These are phyloP conservation scores for Halisarca cf. caerulea DNA, from an alignment of 37 sponge, comb jelly and placozoan species.

Conservation along the genomic window DNA sequence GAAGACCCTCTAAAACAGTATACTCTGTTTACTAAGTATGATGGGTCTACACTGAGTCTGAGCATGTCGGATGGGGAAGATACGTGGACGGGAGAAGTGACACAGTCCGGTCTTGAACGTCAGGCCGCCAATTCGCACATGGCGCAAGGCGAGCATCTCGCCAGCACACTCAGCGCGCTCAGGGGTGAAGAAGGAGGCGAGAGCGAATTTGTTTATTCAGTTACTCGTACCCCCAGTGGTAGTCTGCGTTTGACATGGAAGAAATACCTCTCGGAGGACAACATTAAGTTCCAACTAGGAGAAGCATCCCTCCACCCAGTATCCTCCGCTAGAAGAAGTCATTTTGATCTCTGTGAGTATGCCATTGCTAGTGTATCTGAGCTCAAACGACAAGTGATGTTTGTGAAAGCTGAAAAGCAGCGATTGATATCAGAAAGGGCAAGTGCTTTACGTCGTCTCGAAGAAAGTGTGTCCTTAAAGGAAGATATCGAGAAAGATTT, in stretches of 20 bases:
- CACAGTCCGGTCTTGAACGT: neutral
- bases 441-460: conserved; percentile 28
- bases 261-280: conserved; percentile 47
- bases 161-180: conserved; percentile 45
- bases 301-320: conserved; percentile 19
- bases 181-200: conserved; percentile 5
- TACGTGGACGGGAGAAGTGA: conserved; percentile 41
- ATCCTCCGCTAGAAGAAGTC: neutral
- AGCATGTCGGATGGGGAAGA: conserved; percentile 29
- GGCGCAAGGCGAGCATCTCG: neutral
- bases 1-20: conserved; percentile 23
- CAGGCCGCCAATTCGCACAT: conserved; percentile 34
- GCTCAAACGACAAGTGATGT: conserved; percentile 24
- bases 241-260: conserved; percentile 61
- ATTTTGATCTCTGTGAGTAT: conserved; percentile 35
- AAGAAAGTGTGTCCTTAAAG: conserved; percentile 34
- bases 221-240: neutral
- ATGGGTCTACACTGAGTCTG: conserved; percentile 18
- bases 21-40: conserved; percentile 1
- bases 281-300: conserved; percentile 64
- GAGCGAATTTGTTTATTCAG: conserved; percentile 32
- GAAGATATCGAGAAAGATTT: conserved; percentile 59
- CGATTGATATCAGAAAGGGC: conserved; percentile 43
- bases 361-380: conserved; percentile 28
- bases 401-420: conserved; percentile 23